A percentile compares a stretch with the other conserved stretches of the same genome.
Conservation (phyloP, 2,113 vertebrate genomes). For the Solenodon paradoxus region DNA sequence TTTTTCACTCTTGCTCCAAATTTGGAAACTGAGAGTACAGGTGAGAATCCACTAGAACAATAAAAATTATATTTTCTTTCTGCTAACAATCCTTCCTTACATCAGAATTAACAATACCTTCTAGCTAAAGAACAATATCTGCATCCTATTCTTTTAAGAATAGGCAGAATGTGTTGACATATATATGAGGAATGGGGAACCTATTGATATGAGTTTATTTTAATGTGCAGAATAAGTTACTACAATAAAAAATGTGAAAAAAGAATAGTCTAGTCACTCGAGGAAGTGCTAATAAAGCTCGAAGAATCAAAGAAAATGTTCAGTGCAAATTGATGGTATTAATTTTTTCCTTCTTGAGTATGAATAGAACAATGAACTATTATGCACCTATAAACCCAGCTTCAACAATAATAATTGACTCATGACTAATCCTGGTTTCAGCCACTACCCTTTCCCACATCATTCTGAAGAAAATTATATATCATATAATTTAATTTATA, state of each 20-base stretch:
- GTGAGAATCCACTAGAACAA: neutral
- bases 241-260: too few species aligned
- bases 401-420: neutral
- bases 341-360: neutral
- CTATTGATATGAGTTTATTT: too few species aligned
- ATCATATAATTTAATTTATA: neutral
- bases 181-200: too few species aligned
- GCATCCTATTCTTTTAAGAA: neutral
- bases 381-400: neutral
- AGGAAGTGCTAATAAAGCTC: neutral
- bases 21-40: neutral
- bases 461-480: neutral
- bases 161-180: too few species aligned
- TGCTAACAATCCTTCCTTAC: neutral
- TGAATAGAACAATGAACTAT: neutral
- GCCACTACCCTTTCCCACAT: neutral
- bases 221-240: too few species aligned
- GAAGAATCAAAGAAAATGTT: neutral
- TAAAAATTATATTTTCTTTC: neutral
- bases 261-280: neutral
- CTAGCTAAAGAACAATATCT: neutral
- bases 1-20: neutral
- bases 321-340: neutral
- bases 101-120: neutral
- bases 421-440: neutral